Conservation (phyloP, 2,113 vertebrate genomes). For the Noctilio leporinus region DNA sequence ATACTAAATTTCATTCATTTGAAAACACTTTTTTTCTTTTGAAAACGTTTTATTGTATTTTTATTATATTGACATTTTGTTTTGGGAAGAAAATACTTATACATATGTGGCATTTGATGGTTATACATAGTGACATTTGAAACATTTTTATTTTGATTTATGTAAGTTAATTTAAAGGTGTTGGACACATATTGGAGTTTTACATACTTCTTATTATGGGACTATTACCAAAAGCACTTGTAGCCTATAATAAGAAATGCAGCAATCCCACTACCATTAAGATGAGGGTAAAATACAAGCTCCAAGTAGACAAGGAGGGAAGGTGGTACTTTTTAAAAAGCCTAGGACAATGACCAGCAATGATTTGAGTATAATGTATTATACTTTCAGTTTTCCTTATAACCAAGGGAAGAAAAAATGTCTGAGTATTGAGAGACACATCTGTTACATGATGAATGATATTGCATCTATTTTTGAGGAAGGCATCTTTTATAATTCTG, state of each 20-base stretch:
- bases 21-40: not conserved
- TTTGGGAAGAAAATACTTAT: not conserved
- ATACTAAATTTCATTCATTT: not conserved
- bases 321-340: not conserved
- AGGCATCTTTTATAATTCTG: not conserved
- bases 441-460: not conserved
- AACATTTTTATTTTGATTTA: not conserved
- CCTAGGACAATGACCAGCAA: not conserved
- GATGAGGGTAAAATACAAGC: not conserved
- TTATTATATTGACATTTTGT: not conserved
- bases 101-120: not conserved
- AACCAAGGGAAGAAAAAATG: not conserved
- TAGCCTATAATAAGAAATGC: not conserved
- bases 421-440: not conserved
- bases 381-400: not conserved
- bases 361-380: not conserved
- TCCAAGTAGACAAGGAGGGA: not conserved
- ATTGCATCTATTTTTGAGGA: not conserved
- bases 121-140: not conserved
- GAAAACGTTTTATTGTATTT: not conserved
- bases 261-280: not conserved
- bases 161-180: not conserved
- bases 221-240: not conserved
- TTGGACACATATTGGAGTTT: not conserved
- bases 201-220: not conserved